These are phyloP conservation scores for Myotis lucifugus DNA, from an alignment of 2,113 vertebrate species.

Conservation along the genomic window DNA sequence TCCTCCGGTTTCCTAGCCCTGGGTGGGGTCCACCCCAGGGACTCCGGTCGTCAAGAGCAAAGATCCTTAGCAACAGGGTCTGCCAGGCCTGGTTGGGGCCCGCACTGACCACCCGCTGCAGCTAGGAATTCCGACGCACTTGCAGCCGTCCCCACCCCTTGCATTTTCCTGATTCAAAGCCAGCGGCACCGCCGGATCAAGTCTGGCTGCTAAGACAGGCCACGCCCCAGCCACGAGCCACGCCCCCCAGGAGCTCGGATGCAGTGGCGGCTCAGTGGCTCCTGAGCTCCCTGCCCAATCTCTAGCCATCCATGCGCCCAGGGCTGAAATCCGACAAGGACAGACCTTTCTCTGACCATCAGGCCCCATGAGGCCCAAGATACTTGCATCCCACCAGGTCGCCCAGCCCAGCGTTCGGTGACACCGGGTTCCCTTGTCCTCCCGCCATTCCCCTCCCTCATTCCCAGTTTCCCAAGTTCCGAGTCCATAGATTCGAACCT, in stretches of 20 bases:
- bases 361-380: background rate
- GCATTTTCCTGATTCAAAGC: constrained; percentile 36
- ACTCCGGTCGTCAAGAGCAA: background rate
- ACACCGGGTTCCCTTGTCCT: background rate
- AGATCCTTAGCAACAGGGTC: background rate
- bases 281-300: background rate
- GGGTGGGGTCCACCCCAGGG: background rate
- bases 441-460: background rate
- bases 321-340: background rate
- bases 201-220: background rate
- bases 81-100: background rate
- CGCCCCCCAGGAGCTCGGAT: background rate
- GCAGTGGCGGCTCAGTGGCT: background rate
- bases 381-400: background rate
- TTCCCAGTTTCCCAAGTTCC: background rate
- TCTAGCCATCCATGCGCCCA: background rate
- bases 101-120: background rate
- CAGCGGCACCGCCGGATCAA: background rate
- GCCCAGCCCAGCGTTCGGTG: background rate
- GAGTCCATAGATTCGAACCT: background rate
- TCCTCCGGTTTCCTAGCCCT: background rate
- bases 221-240: background rate
- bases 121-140: constrained; percentile 40
- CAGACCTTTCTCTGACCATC: background rate
- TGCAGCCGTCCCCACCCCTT: constrained; percentile 26